Evolutionary conservation across 2,113 vertebrate genomes (phyloP), one percentile per base, ranked within the genome.

Genomic region (Oryzias melastigma): DNA sequence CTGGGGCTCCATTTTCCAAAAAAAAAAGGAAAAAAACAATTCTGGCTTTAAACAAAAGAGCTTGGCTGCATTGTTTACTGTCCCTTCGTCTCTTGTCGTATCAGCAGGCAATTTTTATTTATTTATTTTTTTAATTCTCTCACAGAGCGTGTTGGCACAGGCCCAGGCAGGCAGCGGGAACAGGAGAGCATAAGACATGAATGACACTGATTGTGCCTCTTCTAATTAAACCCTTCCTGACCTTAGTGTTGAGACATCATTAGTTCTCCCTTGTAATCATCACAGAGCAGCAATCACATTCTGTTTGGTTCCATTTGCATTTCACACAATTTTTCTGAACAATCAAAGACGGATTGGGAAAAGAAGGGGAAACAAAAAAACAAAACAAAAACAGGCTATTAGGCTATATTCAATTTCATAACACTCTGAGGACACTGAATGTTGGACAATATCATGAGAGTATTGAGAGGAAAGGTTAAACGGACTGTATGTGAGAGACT

Each of bases 211-310:
- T 95, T 95, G 93, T 94, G 95, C 93, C 91, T 95, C 91, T 92
- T 89, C 94, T 95, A 94, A 96, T 96, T 97, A 96, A 97, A 95
- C 94, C 93, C 91, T 90, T 91, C 92, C 94, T 97, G 95, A 96
- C 95, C 95, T 93, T 82, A 89, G 93, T 94, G 95, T 95, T 95
- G 94, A 93, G 92, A 95, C 94, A 94, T 94, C 93, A 95, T 96
- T 96, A 95, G 93, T 95, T 94, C 94, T 92, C 90, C 90, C 92
- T 93, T 90, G 88, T 93, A 95, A 94, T 93, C 92, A 94, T 93
- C 92, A 91, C 92, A 91, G 90, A 91, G 89, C 94, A 93, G 93
- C 92, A 93, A 95, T 95, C 95, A 94, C 92, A 90, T 93, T 94
- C 90, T 91, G 88, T 94, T 95, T 94, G 90, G 90, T 85, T 85